Evolutionary conservation across 2,888 invertebrate species (phyloP).

Genomic region (Tuberolachnus salignus): DNA sequence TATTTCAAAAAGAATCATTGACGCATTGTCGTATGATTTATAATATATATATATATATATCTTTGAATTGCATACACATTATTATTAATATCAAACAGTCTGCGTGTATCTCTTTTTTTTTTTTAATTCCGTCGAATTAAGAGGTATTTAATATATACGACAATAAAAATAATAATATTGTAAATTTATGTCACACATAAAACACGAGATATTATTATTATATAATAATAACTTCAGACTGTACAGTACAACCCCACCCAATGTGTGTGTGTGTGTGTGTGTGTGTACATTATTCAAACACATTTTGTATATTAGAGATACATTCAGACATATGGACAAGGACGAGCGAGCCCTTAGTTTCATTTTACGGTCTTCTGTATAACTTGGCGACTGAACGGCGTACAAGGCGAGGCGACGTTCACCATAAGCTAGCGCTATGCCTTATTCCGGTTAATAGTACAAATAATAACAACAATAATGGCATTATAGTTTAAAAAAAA

Average conservation of each 20-base stretch:
- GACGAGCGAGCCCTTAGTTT: conserved; percentile 46
- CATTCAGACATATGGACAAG: conserved; percentile 39
- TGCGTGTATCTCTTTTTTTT: no score
- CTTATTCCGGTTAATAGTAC: not conserved
- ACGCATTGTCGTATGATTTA: no score
- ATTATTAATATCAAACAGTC: no score
- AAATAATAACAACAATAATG: no score
- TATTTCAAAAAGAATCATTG: no score
- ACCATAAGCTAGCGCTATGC: not conserved
- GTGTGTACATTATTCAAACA: conserved; percentile 23
- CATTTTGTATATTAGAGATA: conserved; percentile 41
- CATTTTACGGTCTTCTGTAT: conserved; percentile 52
- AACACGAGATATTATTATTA: not conserved
- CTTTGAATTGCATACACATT: no score
- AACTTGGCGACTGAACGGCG: conserved; percentile 30
- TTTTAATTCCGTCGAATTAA: no score
- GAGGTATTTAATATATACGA: no score
- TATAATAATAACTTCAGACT: not conserved
- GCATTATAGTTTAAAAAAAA: no score
- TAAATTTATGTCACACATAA: not conserved
- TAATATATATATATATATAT: no score
- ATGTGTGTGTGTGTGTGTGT: not conserved
- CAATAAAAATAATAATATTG: no score
- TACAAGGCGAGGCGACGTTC: conserved; percentile 41
- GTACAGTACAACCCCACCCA: not conserved